phyloP scores from a whole-genome alignment of 2,888 invertebrate species.

The Polia nebulosa region DNA sequence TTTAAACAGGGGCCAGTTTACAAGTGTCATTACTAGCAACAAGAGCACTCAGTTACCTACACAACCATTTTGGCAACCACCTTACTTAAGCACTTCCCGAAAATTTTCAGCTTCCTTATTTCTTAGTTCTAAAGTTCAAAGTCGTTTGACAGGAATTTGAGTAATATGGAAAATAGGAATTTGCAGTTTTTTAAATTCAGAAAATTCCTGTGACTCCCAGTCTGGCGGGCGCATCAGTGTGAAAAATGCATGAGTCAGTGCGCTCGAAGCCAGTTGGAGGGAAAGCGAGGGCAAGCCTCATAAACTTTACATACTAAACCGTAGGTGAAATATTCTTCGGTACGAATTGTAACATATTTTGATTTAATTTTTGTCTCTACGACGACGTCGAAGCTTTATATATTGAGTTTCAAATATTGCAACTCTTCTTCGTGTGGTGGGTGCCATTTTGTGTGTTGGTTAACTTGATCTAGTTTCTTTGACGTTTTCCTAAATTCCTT shows the following conservation, averaged over 20 bases:
- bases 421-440: neutral
- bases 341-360: slow-evolving; percentile 53
- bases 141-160: slow-evolving; percentile 7
- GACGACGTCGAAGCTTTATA: slow-evolving; percentile 14
- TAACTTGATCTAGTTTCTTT: neutral
- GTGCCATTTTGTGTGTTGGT: neutral
- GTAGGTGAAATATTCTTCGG: slow-evolving; percentile 55
- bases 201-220: slow-evolving; percentile 70
- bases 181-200: slow-evolving; percentile 69
- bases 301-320: slow-evolving; percentile 64
- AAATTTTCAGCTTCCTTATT: slow-evolving; percentile 15
- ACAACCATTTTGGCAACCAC: slow-evolving; percentile 60
- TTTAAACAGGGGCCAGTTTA: slow-evolving; percentile 61
- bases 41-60: slow-evolving; percentile 62
- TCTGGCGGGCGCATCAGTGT: slow-evolving; percentile 74
- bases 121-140: slow-evolving; percentile 30
- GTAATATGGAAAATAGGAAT: slow-evolving; percentile 36
- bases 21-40: slow-evolving; percentile 60
- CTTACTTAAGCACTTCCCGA: neutral
- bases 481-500: neutral
- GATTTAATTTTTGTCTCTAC: slow-evolving; percentile 48
- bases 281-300: slow-evolving; percentile 66
- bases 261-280: slow-evolving; percentile 69
- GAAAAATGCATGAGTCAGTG: slow-evolving; percentile 84
- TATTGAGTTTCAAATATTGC: slow-evolving; percentile 12